Conservation (phyloP, 2,888 invertebrate genomes). For the Napeogenes inachia region DNA sequence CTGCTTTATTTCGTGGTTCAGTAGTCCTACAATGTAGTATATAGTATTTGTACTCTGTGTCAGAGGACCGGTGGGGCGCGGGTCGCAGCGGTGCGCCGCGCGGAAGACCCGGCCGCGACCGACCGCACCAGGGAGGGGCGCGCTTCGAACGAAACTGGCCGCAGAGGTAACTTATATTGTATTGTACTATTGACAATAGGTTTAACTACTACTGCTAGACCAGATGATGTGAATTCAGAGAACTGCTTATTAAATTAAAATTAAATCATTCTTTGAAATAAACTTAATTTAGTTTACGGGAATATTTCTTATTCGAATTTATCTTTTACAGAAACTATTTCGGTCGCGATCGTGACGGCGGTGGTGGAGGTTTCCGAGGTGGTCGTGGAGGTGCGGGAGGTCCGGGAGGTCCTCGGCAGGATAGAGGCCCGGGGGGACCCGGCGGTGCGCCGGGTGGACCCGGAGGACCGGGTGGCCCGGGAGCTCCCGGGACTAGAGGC, state of each 20-base stretch:
- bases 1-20: no score
- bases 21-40: no score
- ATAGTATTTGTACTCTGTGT: no score
- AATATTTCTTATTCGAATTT: neutral
- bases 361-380: slow-evolving; percentile 44
- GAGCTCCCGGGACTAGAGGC: slow-evolving; percentile 29
- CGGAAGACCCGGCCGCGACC: slow-evolving; percentile 43
- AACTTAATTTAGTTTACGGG: no score
- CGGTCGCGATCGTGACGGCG: slow-evolving; percentile 43
- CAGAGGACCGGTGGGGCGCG: slow-evolving; percentile 39
- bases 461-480: slow-evolving; percentile 25
- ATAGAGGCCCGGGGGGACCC: slow-evolving; percentile 33
- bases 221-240: no score
- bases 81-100: slow-evolving; percentile 38
- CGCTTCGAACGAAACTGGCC: slow-evolving; percentile 35
- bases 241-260: no score
- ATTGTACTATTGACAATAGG: no score
- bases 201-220: no score
- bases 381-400: slow-evolving; percentile 37
- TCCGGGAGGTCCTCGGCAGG: slow-evolving; percentile 24
- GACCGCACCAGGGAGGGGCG: slow-evolving; percentile 45
- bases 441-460: slow-evolving; percentile 39
- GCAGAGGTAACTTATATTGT: no score
- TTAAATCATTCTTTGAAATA: no score
- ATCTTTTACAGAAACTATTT: slow-evolving; percentile 31